These are phyloP conservation scores for Erebia aethiops DNA, from an alignment of 2,888 invertebrate species.

Conservation along the genomic window DNA sequence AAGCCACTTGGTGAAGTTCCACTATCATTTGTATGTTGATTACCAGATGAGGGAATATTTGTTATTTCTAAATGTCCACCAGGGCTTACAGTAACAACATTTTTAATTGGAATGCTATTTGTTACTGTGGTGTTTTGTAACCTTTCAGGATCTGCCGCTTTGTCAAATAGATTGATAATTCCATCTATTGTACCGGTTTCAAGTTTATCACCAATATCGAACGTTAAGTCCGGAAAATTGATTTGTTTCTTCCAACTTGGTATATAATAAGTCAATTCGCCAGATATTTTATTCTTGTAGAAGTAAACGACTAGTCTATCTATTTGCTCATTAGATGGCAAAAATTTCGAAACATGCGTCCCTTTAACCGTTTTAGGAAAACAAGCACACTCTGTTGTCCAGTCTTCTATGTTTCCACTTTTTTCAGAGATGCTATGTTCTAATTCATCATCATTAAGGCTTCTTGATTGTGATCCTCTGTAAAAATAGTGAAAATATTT, in stretches of 20 bases:
- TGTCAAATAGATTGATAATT: constrained; percentile 9
- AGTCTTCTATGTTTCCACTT: background rate
- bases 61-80: background rate
- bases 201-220: constrained; percentile 50
- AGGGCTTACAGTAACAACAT: background rate
- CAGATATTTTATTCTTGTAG: constrained; percentile 49
- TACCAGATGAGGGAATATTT: background rate
- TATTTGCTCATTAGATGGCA: constrained; percentile 41
- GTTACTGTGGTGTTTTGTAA: background rate
- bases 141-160: too few species aligned
- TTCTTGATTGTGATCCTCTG: constrained; percentile 14
- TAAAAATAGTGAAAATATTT: background rate
- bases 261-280: constrained; percentile 50
- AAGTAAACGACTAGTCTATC: constrained; percentile 61
- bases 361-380: constrained; percentile 37
- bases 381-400: constrained; percentile 49
- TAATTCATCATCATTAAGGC: constrained; percentile 1
- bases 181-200: background rate
- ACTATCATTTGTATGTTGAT: background rate
- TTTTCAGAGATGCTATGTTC: background rate
- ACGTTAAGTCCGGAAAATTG: constrained; percentile 56
- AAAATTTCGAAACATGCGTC: constrained; percentile 42
- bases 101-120: background rate
- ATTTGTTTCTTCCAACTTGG: constrained; percentile 57
- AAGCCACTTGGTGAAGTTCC: background rate